Conservation (phyloP, 2,888 invertebrate genomes). For the Elmis aenea region DNA sequence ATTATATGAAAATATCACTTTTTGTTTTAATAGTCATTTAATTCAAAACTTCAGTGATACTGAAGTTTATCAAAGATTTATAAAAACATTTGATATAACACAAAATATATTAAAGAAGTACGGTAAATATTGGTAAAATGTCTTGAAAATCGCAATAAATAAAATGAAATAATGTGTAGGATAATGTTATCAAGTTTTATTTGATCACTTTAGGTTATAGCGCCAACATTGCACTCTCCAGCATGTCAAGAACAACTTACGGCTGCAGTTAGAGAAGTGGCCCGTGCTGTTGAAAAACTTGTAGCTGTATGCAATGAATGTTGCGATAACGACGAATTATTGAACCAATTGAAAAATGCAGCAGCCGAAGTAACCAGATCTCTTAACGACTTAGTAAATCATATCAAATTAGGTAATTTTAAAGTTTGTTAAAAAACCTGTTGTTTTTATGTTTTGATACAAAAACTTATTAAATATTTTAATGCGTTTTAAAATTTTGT, state of each 20-base stretch:
- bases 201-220: conserved; percentile 59
- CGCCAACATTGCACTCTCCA: conserved; percentile 74
- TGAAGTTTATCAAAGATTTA: no score
- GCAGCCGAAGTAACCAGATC: conserved; percentile 86
- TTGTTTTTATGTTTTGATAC: no score
- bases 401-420: conserved; percentile 65
- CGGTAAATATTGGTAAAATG: no score
- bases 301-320: conserved; percentile 76
- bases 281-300: conserved; percentile 84
- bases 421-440: no score
- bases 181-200: conserved; percentile 7
- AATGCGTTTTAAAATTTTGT: background rate
- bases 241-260: conserved; percentile 88
- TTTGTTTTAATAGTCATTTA: no score
- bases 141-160: no score
- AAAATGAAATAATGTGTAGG: no score
- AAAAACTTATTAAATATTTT: conserved; percentile 1
- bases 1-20: no score
- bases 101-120: no score
- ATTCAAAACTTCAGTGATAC: no score
- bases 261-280: conserved; percentile 89
- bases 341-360: conserved; percentile 74
- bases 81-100: no score
- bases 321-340: conserved; percentile 60
- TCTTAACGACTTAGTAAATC: conserved; percentile 82